Conservation (phyloP, 2,113 vertebrate species). For the Aegotheles bennettii region DNA sequence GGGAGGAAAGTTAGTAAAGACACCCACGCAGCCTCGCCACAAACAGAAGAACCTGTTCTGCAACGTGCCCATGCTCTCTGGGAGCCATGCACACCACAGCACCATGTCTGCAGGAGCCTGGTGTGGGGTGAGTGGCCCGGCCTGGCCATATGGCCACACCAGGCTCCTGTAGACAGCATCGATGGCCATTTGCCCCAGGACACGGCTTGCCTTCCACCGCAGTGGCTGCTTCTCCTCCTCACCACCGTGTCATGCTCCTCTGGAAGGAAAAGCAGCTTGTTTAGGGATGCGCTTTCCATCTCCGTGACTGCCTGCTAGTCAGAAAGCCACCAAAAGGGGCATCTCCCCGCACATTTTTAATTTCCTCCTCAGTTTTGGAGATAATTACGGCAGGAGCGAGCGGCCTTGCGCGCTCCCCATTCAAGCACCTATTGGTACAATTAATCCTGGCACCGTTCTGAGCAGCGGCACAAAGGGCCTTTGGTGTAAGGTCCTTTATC, state of each 20-base stretch:
- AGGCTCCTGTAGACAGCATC: background rate
- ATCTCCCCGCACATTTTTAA: constrained; percentile 1
- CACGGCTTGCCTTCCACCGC: background rate
- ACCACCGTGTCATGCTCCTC: background rate
- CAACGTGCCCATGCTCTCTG: background rate
- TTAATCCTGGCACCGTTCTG: constrained; percentile 66
- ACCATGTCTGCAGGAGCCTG: background rate
- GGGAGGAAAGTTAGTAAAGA: constrained; percentile 47
- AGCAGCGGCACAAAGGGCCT: constrained; percentile 71
- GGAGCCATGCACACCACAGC: background rate
- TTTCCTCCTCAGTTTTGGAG: constrained; percentile 6
- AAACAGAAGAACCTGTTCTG: constrained; percentile 54
- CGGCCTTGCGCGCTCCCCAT: background rate
- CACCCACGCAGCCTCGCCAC: background rate
- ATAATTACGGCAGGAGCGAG: constrained; percentile 33
- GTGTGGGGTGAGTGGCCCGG: fast-evolving
- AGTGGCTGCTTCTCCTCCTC: background rate
- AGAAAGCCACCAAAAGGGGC: background rate
- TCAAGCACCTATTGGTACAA: constrained; percentile 72
- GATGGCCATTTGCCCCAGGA: background rate
- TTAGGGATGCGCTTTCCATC: background rate
- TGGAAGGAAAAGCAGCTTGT: background rate
- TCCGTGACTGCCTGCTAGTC: background rate
- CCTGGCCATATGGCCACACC: fast-evolving
- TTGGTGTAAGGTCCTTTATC: constrained; percentile 69